Conservation (phyloP, 2,113 vertebrate genomes). For the Anolis sagrei region DNA sequence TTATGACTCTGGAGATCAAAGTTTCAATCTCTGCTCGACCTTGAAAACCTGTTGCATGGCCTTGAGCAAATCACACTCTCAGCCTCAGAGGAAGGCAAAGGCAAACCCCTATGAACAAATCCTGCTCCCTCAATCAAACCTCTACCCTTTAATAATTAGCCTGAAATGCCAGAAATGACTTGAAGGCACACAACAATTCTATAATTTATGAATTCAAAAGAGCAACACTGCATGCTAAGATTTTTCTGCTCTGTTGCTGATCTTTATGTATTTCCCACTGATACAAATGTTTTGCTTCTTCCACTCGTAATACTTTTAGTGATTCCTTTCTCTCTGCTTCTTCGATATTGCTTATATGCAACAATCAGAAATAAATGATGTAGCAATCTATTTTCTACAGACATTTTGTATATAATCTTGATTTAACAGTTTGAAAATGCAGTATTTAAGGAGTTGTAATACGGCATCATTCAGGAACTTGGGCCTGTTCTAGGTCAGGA, state of each 20-base stretch:
- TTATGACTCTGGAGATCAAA: too few relatives aligned
- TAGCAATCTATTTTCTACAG: conserved; percentile 59
- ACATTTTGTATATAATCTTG: conserved; percentile 50
- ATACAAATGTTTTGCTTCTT: not conserved
- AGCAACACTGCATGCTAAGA: not conserved
- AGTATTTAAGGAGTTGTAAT: conserved; percentile 30
- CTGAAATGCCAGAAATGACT: too few relatives aligned
- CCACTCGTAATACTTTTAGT: conserved; percentile 6
- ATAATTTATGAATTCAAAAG: not conserved
- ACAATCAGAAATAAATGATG: conserved; percentile 50
- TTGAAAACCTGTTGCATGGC: too few relatives aligned
- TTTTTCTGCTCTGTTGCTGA: not conserved
- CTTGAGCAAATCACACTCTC: too few relatives aligned
- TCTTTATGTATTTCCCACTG: not conserved
- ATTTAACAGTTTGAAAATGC: conserved; percentile 31
- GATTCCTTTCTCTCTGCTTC: not conserved
- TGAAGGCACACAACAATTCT: too few relatives aligned
- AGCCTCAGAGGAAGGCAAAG: too few relatives aligned
- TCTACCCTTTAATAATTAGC: too few relatives aligned
- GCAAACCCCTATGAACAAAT: too few relatives aligned
- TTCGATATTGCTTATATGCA: conserved; percentile 31
- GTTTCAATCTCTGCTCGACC: too few relatives aligned
- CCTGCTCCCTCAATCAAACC: too few relatives aligned
- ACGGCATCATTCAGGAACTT: not conserved
- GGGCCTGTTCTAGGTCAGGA: not conserved